Evolutionary conservation across 2,797 vertebrate genomes (phyloP).

Genomic region (Gobio occitaniae): DNA sequence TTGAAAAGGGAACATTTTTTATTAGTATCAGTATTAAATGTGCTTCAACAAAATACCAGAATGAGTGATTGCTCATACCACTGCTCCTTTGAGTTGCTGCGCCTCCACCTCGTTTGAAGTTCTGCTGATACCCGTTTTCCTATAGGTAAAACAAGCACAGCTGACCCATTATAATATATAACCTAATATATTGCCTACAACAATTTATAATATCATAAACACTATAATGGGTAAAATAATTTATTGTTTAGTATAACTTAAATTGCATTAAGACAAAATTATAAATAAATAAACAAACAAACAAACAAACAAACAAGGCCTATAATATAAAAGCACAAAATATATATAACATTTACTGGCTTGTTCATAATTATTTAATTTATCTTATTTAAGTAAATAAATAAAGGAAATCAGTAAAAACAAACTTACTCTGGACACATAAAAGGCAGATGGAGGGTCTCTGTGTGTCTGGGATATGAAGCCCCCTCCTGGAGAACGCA

Average conservation of each 20-base stretch:
- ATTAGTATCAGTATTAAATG: background rate
- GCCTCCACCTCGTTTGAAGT: constrained; percentile 82
- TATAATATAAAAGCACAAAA: too few relatives aligned
- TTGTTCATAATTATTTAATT: too few relatives aligned
- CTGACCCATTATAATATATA: background rate
- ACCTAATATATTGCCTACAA: background rate
- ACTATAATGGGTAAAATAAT: too few relatives aligned
- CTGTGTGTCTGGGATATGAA: constrained; percentile 78
- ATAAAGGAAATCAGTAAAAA: background rate
- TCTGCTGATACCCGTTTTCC: constrained; percentile 87
- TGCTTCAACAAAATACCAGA: background rate
- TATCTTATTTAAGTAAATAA: too few relatives aligned
- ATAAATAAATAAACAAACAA: too few relatives aligned
- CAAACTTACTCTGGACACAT: constrained; percentile 81
- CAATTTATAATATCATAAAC: background rate
- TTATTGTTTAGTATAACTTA: too few relatives aligned
- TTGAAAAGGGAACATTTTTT: background rate
- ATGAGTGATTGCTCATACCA: constrained; percentile 76
- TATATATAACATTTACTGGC: too few relatives aligned
- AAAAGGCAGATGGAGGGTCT: constrained; percentile 82
- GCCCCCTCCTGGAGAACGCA: constrained; percentile 78
- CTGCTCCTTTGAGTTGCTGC: constrained; percentile 78
- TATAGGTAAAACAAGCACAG: constrained; percentile 60
- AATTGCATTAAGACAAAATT: too few relatives aligned
- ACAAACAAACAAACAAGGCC: too few relatives aligned